These are phyloP conservation scores for Eueides isabella DNA, from an alignment of 1,140 invertebrate species.

Conservation along the genomic window DNA sequence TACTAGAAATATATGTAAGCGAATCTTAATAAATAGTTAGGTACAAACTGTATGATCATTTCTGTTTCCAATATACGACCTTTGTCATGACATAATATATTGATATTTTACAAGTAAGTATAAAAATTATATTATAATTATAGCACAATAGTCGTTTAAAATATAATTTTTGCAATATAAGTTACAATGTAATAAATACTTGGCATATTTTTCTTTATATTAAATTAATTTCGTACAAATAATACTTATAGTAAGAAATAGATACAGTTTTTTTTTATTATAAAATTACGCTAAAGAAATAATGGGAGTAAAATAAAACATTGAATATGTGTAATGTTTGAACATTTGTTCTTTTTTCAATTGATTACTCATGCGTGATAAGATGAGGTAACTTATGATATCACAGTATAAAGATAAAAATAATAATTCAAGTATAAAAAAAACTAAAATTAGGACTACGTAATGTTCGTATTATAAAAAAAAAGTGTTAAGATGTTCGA, in stretches of 20 bases:
- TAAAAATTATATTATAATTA: too few relatives aligned
- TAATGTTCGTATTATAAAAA: too few relatives aligned
- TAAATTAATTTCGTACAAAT: too few relatives aligned
- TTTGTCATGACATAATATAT: neutral
- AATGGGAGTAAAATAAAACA: too few relatives aligned
- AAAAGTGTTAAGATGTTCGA: too few relatives aligned
- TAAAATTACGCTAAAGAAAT: neutral
- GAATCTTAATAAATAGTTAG: neutral
- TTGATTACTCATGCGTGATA: conserved; percentile 1
- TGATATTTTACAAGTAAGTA: conserved; percentile 21
- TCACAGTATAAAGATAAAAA: neutral
- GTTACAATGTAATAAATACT: too few relatives aligned
- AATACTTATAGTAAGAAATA: too few relatives aligned
- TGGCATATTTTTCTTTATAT: too few relatives aligned
- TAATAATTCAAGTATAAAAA: neutral
- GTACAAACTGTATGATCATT: conserved; percentile 20
- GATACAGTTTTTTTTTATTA: too few relatives aligned
- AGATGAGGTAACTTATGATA: conserved; percentile 1
- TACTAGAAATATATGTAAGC: neutral
- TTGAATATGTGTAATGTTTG: neutral
- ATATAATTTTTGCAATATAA: too few relatives aligned
- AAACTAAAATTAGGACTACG: neutral
- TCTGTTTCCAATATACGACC: neutral
- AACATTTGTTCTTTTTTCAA: neutral
- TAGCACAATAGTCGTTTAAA: too few relatives aligned